Evolutionary conservation across 2,797 vertebrate genomes (phyloP).

Genomic region (Lophius americanus): DNA sequence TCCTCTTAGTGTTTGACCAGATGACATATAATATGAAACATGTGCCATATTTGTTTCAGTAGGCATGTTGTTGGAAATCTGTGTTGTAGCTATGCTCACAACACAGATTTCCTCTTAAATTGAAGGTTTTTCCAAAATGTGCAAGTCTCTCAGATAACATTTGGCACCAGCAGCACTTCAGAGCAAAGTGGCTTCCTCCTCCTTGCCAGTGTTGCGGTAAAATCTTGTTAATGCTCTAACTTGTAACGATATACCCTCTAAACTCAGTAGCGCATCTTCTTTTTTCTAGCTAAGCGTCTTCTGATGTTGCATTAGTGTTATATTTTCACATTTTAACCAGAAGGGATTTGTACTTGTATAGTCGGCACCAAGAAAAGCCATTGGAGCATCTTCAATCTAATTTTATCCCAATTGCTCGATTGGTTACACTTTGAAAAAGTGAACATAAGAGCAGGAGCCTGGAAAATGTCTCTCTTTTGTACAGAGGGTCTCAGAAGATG

Average conservation of each 20-base stretch:
- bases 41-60: constrained; percentile 26
- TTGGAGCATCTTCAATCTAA: constrained; percentile 26
- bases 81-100: constrained; percentile 13
- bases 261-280: background rate
- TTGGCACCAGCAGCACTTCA: background rate
- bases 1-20: constrained; percentile 43
- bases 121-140: background rate
- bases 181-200: background rate
- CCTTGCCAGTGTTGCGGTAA: background rate
- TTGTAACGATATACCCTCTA: background rate
- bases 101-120: background rate
- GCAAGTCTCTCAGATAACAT: background rate
- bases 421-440: constrained; percentile 35
- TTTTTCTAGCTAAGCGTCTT: background rate
- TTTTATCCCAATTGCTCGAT: no score
- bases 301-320: background rate
- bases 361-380: constrained; percentile 37
- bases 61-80: constrained; percentile 9
- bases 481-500: constrained; percentile 43
- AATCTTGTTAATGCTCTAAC: background rate
- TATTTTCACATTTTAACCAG: background rate
- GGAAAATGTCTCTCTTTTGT: constrained; percentile 66
- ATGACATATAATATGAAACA: constrained; percentile 57
- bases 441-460: constrained; percentile 57
- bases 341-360: constrained; percentile 10